Conservation (phyloP, 1,140 invertebrate genomes). For the Bombus sylvicola region DNA sequence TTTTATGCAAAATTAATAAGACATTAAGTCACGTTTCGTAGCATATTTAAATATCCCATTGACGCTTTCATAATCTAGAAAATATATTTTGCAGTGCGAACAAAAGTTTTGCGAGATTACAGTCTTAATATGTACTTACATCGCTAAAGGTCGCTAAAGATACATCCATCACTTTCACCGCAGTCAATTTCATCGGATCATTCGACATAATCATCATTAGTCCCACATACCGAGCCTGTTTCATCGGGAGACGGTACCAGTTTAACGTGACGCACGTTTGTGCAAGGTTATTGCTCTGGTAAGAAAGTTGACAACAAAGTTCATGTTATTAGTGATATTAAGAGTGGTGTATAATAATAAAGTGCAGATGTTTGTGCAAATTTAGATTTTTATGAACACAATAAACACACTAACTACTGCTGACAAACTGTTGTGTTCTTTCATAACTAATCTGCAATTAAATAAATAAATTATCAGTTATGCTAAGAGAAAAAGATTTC, state of each 20-base stretch:
- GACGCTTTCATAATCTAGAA: background rate
- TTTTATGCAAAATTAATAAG: background rate
- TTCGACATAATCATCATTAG: slow-evolving; percentile 62
- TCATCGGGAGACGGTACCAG: slow-evolving; percentile 68
- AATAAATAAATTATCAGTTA: no score
- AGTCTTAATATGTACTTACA: slow-evolving; percentile 34
- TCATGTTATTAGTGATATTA: background rate
- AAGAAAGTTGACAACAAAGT: background rate
- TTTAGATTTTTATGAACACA: background rate
- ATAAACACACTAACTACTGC: no score
- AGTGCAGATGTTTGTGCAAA: background rate
- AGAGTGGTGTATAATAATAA: no score
- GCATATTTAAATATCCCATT: background rate
- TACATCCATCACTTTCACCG: slow-evolving; percentile 64
- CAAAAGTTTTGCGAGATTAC: background rate
- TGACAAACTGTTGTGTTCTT: no score
- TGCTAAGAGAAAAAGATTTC: no score
- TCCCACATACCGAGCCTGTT: slow-evolving; percentile 52
- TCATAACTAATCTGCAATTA: no score
- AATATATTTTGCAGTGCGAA: background rate
- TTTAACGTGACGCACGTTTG: slow-evolving; percentile 51
- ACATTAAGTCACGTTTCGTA: background rate
- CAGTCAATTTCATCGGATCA: slow-evolving; percentile 63
- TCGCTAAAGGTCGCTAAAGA: slow-evolving; percentile 50
- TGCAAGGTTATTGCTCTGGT: slow-evolving; percentile 46